Evolutionary conservation across 2,797 vertebrate genomes (phyloP), one percentile per base, ranked within the genome.

Genomic region (Aplochiton taeniatus): DNA sequence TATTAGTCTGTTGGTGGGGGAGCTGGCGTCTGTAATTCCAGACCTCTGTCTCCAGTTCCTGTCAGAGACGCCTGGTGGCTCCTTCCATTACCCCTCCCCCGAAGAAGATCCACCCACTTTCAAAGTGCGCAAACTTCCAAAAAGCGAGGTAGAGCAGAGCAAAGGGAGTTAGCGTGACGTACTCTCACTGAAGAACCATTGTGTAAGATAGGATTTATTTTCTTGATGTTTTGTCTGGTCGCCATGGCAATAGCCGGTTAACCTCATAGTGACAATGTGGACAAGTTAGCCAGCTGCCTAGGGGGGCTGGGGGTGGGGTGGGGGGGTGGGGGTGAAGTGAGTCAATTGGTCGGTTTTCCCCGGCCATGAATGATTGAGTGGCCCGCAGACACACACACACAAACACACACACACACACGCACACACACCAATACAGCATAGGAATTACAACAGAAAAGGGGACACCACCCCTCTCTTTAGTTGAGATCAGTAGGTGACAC

Each of bases 1-100:
- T 19, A 59, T 53, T n/a, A n/a, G 47, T n/a, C 46, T 45, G 68
- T 68, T 69, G 66, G 77, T 69, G 66, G 77, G 75, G 72, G 74
- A 72, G 78, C 18, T 8, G 43, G 59, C 47, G 76, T 65, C 58
- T 92, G 91, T 90, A 92, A 93, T 93, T 92, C 76, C 89, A 93
- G 84, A 70, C 84, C 51, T 0, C 1, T 68, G 77, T 86, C 81
- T 91, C 85, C 73, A 79, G 85, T 91, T 91, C 87, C 83, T 80
- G 74, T 72, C 75, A 79, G 63, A 70, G 80, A 62, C 6, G 78
- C 75, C 61, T 57, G 69, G 44, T 69, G 67, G 66, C 58, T 69
- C 66, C 76, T 89, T 86, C 85, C 75, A 46, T 46, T 31, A 48
- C 53, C 20, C 11, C 12, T 6, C 16, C 19, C 51, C 68, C 67